Base-by-base conservation (phyloP, 2,113 vertebrate species). In the Lucifuga dentata region DNA sequence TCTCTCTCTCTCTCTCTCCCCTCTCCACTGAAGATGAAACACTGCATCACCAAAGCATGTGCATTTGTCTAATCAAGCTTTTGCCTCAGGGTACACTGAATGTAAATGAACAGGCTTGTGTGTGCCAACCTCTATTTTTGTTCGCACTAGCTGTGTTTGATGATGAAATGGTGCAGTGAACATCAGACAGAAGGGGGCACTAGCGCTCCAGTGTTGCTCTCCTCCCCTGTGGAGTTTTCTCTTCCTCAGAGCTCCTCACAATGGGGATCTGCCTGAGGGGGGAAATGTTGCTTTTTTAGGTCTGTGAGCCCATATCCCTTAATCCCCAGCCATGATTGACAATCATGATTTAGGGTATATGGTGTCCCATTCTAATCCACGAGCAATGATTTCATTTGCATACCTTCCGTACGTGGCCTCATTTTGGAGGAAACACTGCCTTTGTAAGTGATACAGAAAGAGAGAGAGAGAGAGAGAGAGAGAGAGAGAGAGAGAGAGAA, bases 261-360 rank as follows among this genome's bases (percentile, higher is more conserved):
- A 93, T 92, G 89, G 92, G 91, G 91, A 89, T 91, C 88, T 91
- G 90, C 92, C 90, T 78, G 82, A 82, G 85, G 97, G 96, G 95
- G 95, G 95, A 94, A 96, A 95, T 95, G 93, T 96, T 95, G 95
- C 95, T 97, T 98, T 98, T 98, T 98, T 98, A 95, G 96, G 94
- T 96, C 96, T 98, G 95, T 96, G 96, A 97, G 95, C 95, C 95
- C 95, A 95, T 97, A 98, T 99, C 96, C 96, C 94, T 98, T 99
- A 98, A 99, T 99, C 96, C 97, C 92, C 94, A 93, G 93, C 93
- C 94, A 96, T 98, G 97, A 99, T 98, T 99, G 97, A 98, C 96
- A 98, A 98, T 99, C 95, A 93, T 96, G 96, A 98, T 98, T 98
- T 98, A 95, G 95, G 96, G 95, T 97, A 96, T 92, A 95, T 96